Conservation (phyloP, 1,140 invertebrate genomes). For the Tyrophagus putrescentiae region DNA sequence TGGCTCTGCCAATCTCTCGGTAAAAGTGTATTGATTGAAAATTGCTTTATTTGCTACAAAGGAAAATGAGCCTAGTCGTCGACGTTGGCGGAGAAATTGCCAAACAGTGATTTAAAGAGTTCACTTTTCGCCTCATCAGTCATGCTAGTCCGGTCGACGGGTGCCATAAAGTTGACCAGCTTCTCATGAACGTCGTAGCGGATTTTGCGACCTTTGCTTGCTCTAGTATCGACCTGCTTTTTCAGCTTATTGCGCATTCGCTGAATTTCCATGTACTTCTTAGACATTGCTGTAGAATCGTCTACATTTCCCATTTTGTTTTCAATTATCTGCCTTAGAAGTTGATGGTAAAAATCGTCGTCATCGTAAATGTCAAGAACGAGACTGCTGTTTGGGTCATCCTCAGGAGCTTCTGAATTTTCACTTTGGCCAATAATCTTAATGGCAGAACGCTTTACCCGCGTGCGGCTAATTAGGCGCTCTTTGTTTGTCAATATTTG, state of each 20-base stretch:
- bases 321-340: conserved; percentile 79
- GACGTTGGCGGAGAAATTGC: conserved; percentile 30
- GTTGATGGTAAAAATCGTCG: conserved; percentile 87
- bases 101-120: conserved; percentile 66
- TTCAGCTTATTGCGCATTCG: conserved; percentile 77
- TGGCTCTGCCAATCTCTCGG: no score
- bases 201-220: conserved; percentile 77
- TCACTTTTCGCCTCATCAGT: conserved; percentile 61
- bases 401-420: no score
- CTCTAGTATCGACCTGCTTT: conserved; percentile 70
- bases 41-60: neutral
- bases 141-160: conserved; percentile 50
- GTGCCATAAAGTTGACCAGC: conserved; percentile 85
- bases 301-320: conserved; percentile 60
- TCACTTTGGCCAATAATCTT: conserved; percentile 44
- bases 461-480: conserved; percentile 61
- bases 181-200: conserved; percentile 77
- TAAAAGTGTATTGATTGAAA: neutral
- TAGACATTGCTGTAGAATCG: conserved; percentile 45
- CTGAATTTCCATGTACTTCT: conserved; percentile 75
- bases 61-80: neutral
- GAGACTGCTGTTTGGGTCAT: conserved; percentile 32
- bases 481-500: conserved; percentile 60
- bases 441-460: conserved; percentile 57
- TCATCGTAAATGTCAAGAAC: conserved; percentile 86